These are phyloP conservation scores for Venusia cambrica DNA, from an alignment of 2,888 invertebrate genomes.

Conservation along the genomic window DNA sequence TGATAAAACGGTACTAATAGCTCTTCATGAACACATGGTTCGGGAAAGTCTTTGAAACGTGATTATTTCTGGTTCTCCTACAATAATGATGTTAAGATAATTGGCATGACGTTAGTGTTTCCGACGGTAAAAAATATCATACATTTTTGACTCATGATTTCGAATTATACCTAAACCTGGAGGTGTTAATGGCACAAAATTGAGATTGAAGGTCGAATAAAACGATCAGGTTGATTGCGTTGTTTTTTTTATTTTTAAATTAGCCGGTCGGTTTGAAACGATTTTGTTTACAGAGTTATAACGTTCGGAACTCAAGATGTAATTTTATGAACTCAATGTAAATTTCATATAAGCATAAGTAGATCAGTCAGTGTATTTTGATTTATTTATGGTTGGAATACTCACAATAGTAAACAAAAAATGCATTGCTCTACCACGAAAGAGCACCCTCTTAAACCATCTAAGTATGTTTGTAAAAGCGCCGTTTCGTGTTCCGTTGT, in stretches of 20 bases:
- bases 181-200: conserved; percentile 18
- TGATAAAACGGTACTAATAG: too few relatives aligned
- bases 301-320: too few relatives aligned
- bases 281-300: too few relatives aligned
- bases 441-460: conserved; percentile 6
- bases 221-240: conserved; percentile 7
- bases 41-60: neutral
- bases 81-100: conserved; percentile 16
- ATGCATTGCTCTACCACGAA: conserved; percentile 2
- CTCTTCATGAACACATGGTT: too few relatives aligned
- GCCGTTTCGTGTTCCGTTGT: conserved; percentile 13
- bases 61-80: conserved; percentile 15
- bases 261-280: too few relatives aligned
- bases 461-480: conserved; percentile 11
- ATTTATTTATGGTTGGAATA: too few relatives aligned
- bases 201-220: conserved; percentile 14
- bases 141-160: conserved; percentile 9
- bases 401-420: too few relatives aligned
- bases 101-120: conserved; percentile 14
- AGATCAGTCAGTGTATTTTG: too few relatives aligned
- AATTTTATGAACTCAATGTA: too few relatives aligned
- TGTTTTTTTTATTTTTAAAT: conserved; percentile 1
- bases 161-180: conserved; percentile 12
- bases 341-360: too few relatives aligned
- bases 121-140: conserved; percentile 9